Base-by-base conservation (phyloP, 2,113 vertebrate species). In the Etheostoma cragini region DNA sequence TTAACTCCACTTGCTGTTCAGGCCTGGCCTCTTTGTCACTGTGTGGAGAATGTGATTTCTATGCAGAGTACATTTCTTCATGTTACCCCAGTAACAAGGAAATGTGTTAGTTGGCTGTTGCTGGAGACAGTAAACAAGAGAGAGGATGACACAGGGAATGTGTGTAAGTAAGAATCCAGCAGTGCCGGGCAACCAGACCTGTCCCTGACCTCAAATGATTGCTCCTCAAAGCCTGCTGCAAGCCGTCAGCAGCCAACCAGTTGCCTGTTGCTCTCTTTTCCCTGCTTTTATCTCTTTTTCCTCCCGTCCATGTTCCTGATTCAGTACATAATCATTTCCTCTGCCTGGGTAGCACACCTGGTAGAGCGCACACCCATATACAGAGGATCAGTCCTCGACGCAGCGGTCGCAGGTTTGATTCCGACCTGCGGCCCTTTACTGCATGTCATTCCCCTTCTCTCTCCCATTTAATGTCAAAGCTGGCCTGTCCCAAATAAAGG, bases 161-260 rank as follows among this genome's bases (percentile, higher is more conserved):
- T 80, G 64, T 84, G 50, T 76, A 3, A 38, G 58, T 15, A 77
- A 73, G 84, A 89, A 84, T 90, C 81, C 69, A 84, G 84, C 47
- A 82, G 84, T 78, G 76, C 91, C 81, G 76, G 80, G 84, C 90
- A 89, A 93, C 92, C 82, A 85, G 84, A 86, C 88, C 75, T 71
- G 85, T 88, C 88, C 85, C 85, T 89, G 89, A 89, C 81, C 87
- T 87, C 69, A 12, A 47, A 42, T 74, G 83, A 85, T 81, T 81
- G 68, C 78, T 77, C 68, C 75, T 71, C 58, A 71, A 73, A 56
- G 86, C 68, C 62, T 49, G 64, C 81, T 90, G 78, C 75, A 12
- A 82, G 80, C 76, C 38, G 30, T 88, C 78, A 69, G 70, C 82
- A 86, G 83, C 80, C 80, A 60, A 64, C 46, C 71, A 68, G 70